Conservation (phyloP, 1,140 invertebrate genomes). For the Lutraria rhynchaena region DNA sequence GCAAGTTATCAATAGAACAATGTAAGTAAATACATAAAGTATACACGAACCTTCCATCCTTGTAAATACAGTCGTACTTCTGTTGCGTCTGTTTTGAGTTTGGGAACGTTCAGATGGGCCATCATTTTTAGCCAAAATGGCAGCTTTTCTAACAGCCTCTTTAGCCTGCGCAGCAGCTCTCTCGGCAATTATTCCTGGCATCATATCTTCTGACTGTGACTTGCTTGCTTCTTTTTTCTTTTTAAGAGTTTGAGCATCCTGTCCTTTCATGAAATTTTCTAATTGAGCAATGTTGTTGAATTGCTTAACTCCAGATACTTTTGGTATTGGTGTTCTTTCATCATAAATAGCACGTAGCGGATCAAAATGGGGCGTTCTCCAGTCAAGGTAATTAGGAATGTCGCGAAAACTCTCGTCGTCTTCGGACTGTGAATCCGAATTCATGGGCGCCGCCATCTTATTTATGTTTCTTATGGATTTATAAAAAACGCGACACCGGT, state of each 20-base stretch:
- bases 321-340: conserved; percentile 5
- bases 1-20: no score
- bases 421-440: conserved; percentile 11
- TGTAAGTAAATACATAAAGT: neutral
- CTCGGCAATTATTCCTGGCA: conserved; percentile 21
- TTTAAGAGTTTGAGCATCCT: conserved; percentile 36
- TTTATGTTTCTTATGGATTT: no score
- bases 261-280: conserved; percentile 61
- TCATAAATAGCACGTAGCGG: conserved; percentile 66
- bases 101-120: conserved; percentile 22
- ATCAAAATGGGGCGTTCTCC: conserved; percentile 66
- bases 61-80: conserved; percentile 64
- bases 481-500: no score
- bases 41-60: conserved; percentile 63
- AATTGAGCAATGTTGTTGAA: conserved; percentile 72
- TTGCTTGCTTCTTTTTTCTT: conserved; percentile 3
- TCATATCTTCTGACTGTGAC: neutral
- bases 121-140: conserved; percentile 23
- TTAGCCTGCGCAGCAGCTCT: conserved; percentile 25
- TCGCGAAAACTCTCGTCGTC: conserved; percentile 27
- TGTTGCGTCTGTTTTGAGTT: conserved; percentile 35
- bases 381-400: conserved; percentile 59
- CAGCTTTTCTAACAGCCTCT: conserved; percentile 53
- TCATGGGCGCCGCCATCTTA: conserved; percentile 72
- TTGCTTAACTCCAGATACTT: conserved; percentile 54